A percentile compares a stretch with the other conserved stretches of the same genome.
These are phyloP conservation scores for Neofelis nebulosa DNA, from an alignment of 2,113 vertebrate species.

Conservation along the genomic window DNA sequence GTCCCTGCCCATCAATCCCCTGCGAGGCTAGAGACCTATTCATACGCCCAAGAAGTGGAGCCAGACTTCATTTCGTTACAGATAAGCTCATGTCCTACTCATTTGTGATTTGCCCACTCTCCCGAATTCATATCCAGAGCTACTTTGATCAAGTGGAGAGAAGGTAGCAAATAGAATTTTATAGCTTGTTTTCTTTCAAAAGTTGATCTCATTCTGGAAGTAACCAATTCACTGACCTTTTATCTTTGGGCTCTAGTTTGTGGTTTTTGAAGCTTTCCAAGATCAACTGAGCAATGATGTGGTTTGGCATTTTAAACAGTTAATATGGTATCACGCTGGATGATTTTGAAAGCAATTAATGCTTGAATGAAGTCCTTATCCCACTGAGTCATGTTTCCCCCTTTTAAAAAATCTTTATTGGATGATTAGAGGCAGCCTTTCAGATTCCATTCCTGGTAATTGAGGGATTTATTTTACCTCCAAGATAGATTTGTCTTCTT, in stretches of 20 bases:
- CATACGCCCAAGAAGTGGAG: not conserved
- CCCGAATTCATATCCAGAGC: not conserved
- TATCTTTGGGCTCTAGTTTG: constrained; percentile 78
- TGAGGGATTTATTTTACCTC: constrained; percentile 56
- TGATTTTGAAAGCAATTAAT: constrained; percentile 80
- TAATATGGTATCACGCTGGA: constrained; percentile 71
- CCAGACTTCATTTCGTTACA: not conserved
- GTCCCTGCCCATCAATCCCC: not conserved
- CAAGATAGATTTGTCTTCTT: constrained; percentile 59
- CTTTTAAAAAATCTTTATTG: constrained; percentile 1
- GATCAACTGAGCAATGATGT: constrained; percentile 74
- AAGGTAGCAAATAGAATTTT: constrained; percentile 54
- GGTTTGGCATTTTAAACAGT: constrained; percentile 82
- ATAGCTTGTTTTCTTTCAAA: constrained; percentile 54
- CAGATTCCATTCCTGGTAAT: constrained; percentile 58
- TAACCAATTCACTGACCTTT: constrained; percentile 81
- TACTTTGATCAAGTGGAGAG: not conserved
- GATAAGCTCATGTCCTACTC: not conserved
- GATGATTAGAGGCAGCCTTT: constrained; percentile 57
- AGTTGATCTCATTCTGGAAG: constrained; percentile 71
- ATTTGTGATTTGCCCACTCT: not conserved
- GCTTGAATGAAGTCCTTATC: constrained; percentile 70
- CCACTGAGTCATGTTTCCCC: constrained; percentile 56
- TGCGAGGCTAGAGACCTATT: not conserved
- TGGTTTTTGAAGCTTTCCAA: constrained; percentile 83